Evolutionary conservation across 2,797 vertebrate genomes (phyloP).

Genomic region (Psittacula echo): DNA sequence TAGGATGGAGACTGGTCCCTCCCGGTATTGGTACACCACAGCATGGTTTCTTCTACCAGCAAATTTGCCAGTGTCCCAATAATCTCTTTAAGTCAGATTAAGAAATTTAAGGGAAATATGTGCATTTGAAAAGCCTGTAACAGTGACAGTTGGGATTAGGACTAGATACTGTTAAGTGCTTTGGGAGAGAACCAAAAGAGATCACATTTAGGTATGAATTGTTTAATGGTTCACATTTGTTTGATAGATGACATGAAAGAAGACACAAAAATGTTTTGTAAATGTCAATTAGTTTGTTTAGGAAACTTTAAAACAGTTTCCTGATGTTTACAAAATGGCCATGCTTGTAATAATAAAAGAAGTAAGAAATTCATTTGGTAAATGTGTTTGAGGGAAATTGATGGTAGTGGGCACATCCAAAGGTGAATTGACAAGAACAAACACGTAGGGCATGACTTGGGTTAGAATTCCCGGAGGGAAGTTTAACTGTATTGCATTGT

Average conservation of each 20-base stretch:
- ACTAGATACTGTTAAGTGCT: not conserved
- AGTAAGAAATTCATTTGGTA: not conserved
- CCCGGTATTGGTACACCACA: not conserved
- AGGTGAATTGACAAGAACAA: not conserved
- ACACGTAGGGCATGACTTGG: not conserved
- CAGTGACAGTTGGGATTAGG: not conserved
- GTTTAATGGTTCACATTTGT: not conserved
- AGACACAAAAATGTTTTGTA: constrained; percentile 2
- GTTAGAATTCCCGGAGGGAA: not conserved
- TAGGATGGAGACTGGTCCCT: not conserved
- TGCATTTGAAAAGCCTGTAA: not conserved
- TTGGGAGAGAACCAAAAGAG: not conserved
- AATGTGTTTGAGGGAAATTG: not conserved
- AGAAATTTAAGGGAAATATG: not conserved
- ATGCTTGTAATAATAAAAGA: not conserved
- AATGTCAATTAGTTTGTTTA: not conserved
- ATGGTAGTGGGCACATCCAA: not conserved
- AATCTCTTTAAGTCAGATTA: not conserved
- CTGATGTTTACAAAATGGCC: not conserved
- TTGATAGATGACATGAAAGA: not conserved
- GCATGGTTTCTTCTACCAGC: not conserved
- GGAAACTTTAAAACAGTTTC: not conserved
- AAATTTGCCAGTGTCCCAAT: not conserved
- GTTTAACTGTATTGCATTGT: not conserved
- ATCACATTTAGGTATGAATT: not conserved